Base-by-base conservation (phyloP, 92 coral and sea anemone species). In the Phenganax marumi region DNA sequence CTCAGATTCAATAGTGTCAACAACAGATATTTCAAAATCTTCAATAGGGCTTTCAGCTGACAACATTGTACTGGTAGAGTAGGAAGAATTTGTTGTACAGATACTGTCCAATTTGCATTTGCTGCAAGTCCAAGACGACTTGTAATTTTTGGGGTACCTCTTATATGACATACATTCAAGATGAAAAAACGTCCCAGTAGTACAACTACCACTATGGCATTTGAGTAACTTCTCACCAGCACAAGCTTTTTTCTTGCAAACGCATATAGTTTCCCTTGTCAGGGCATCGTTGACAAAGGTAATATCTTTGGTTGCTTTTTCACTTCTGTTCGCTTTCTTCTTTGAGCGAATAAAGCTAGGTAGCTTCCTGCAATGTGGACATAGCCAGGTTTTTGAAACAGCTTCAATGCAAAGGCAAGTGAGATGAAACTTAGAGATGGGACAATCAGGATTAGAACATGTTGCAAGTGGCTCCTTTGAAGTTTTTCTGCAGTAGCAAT, bases 371-470 rank as follows among this genome's bases (percentile, higher is more conserved):
- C 94, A 86, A 75, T 84, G 78, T 39, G 90, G 89, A 73, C 94
- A 90, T 78, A 85, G 86, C 91, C 93, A 88, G 25, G 81, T 77
- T 73, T 90, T 90, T 2, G 89, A 81, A 2, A 48, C 63, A 51
- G 64, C 52, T 33, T 16, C 62, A 26, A 85, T 23, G n/a, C 91
- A 81, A 50, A 88, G 65, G 55, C 90, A 91, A 13, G 87, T 61
- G 3, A 75, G 48, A 56, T 88, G 91, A 78, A 91, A 88, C 26
- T 54, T 16, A 10, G 68, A 58, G 61, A 91, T 91, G n/a, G 72
- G 63, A 43, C 94, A 88, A 10, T 68, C 62, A 0, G 85, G 87
- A 76, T 88, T 91, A 47, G 81, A 75, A 73, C 91, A 88, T 55
- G 50, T 61, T 25, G 86, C 85, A 13, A 76, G 65, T 19, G 53